Evolutionary conservation across 2,888 invertebrate species (phyloP).

Genomic region (Hypercompe scribonia): DNA sequence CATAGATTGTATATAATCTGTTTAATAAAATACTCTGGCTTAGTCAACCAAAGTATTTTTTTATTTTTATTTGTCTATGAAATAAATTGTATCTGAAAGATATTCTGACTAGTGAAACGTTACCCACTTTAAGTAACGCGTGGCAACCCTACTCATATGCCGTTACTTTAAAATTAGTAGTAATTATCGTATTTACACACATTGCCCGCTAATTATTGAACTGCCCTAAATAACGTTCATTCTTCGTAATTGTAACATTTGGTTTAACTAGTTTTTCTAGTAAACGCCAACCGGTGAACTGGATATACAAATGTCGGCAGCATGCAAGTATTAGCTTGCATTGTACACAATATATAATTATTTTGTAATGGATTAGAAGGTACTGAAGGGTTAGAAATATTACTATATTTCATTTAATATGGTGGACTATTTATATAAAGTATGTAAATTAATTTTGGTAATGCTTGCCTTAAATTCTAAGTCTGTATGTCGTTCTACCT

Average conservation of each 20-base stretch:
- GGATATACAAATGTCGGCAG: not conserved
- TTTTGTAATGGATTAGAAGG: not conserved
- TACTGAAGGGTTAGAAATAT: not conserved
- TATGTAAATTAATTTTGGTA: not conserved
- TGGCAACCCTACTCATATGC: slow-evolving; percentile 5
- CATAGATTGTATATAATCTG: not conserved
- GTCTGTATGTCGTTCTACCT: not conserved
- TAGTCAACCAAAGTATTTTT: not conserved
- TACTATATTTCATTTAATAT: not conserved
- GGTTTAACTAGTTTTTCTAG: not conserved
- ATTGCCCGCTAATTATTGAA: not conserved
- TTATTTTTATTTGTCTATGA: not conserved
- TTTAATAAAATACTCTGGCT: not conserved
- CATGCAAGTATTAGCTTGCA: not conserved
- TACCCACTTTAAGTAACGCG: not conserved
- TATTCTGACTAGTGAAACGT: too few species aligned
- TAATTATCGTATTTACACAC: slow-evolving; percentile 1
- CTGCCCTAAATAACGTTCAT: not conserved
- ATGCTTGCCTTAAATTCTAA: slow-evolving; percentile 10
- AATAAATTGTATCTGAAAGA: not conserved
- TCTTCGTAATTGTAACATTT: not conserved
- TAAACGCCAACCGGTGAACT: not conserved
- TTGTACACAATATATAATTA: not conserved
- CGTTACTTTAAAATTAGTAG: slow-evolving; percentile 5
- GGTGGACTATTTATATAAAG: not conserved